Evolutionary conservation across 2,888 invertebrate species (phyloP), one percentile per base, ranked within the genome.

Genomic region (Lypha dubia): DNA sequence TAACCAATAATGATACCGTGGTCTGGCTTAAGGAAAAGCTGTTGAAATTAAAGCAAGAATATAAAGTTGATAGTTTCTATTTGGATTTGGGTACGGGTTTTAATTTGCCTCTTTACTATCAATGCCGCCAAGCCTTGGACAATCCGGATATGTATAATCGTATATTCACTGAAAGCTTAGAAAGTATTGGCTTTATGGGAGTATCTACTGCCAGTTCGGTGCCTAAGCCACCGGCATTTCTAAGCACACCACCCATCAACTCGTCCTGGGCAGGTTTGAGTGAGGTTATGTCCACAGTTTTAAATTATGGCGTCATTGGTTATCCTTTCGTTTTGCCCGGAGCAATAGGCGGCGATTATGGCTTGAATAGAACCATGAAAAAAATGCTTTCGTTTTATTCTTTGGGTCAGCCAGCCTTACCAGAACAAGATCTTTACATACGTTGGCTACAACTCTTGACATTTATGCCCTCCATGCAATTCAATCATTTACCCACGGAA

Each of bases 301-400:
- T 98, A 24, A 96, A 96, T 0, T 96, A 98, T 87, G 98, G 98
- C 0, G 94, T 98, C 24, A 95, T 97, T 67, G 99, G 99, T 0
- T 98, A 96, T 92, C 98, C 98, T 0, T 98, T 98, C 88, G 94
- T 98, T 56, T 95, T 98, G 93, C 97, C 98, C 0, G 98, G 98
- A 0, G 96, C 98, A 5, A 97, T 99, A 0, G 99, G 99, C 0
- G 99, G 98, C 0, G 97, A 98, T 88, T 96, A 95, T 53, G 94
- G 95, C 65, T 93, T 95, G 85, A 94, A 95, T 3, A 88, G 87
- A 1, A 86, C 89, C 4, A 81, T 89, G 13, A 93, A 94, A 1
- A 92, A 92, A 88, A 92, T 92, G 91, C 84, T 90, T 8, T 90
- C 94, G 20, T 94, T 94, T 81, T 94, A 93, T 89, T 91, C 93